A percentile compares a stretch with the other conserved stretches of the same genome.
Evolutionary conservation across 2,888 invertebrate species (phyloP).

Genomic region (Trissolcus japonicus): DNA sequence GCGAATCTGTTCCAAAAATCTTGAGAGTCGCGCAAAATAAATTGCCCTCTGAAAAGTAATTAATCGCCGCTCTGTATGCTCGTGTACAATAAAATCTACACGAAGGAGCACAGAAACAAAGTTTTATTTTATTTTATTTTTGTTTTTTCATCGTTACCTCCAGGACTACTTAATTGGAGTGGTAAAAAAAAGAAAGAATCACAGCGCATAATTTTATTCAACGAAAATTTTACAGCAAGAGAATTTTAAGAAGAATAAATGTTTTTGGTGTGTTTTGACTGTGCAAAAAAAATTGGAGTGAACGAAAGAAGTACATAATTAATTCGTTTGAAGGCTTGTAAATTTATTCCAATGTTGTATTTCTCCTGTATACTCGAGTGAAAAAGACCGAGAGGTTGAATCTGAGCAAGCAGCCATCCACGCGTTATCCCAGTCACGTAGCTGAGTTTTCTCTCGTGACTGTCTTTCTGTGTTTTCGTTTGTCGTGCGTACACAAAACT

Average conservation of each 20-base stretch:
- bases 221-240: too few relatives aligned
- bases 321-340: slow-evolving; percentile 64
- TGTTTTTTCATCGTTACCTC: too few relatives aligned
- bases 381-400: slow-evolving; percentile 59
- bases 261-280: slow-evolving; percentile 47
- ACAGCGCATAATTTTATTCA: too few relatives aligned
- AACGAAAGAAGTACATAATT: slow-evolving; percentile 62
- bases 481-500: slow-evolving; percentile 26
- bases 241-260: too few relatives aligned
- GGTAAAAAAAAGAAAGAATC: too few relatives aligned
- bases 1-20: slow-evolving; percentile 20
- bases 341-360: slow-evolving; percentile 69
- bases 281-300: slow-evolving; percentile 52
- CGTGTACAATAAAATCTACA: slow-evolving; percentile 4
- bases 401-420: slow-evolving; percentile 57
- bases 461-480: slow-evolving; percentile 47
- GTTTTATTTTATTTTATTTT: neutral
- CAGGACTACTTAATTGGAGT: neutral
- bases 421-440: slow-evolving; percentile 71
- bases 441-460: slow-evolving; percentile 63
- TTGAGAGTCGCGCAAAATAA: slow-evolving; percentile 19
- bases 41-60: slow-evolving; percentile 9
- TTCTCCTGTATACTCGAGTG: slow-evolving; percentile 59
- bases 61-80: slow-evolving; percentile 7
- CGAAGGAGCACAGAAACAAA: neutral